A percentile compares a stretch with the other conserved stretches of the same genome.
These are phyloP conservation scores for Tachyglossus aculeatus DNA, from an alignment of 2,797 vertebrate genomes.

Conservation along the genomic window DNA sequence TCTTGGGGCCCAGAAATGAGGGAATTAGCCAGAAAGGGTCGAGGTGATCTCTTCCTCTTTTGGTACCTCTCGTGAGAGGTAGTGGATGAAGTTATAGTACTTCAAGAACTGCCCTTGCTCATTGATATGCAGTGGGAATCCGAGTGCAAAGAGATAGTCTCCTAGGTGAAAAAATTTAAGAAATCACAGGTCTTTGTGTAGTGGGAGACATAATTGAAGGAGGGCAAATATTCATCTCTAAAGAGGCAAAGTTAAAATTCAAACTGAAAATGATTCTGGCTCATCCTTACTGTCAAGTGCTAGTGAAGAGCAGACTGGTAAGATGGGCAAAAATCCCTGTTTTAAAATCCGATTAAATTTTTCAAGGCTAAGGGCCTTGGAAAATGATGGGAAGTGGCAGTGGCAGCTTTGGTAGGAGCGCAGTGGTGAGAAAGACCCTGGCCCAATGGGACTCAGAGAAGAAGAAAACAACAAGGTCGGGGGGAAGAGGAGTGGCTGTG, in stretches of 20 bases:
- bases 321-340: constrained; percentile 5
- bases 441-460: no score
- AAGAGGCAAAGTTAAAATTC: constrained; percentile 13
- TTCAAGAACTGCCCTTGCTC: no score
- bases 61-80: no score
- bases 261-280: neutral
- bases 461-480: no score
- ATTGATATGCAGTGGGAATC: no score
- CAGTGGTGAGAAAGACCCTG: no score
- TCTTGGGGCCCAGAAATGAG: neutral
- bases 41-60: no score
- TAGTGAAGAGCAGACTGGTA: constrained; percentile 5
- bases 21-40: neutral
- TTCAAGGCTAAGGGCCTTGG: neutral
- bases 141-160: constrained; percentile 7
- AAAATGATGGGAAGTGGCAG: no score
- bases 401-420: no score
- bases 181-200: neutral
- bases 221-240: no score
- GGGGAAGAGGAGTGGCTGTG: no score
- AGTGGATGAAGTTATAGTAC: no score
- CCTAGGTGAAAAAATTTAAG: neutral
- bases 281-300: neutral
- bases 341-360: neutral
- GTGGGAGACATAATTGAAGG: neutral